Evolutionary conservation across 2,888 invertebrate species (phyloP).

Genomic region (Heliconius ismenius): DNA sequence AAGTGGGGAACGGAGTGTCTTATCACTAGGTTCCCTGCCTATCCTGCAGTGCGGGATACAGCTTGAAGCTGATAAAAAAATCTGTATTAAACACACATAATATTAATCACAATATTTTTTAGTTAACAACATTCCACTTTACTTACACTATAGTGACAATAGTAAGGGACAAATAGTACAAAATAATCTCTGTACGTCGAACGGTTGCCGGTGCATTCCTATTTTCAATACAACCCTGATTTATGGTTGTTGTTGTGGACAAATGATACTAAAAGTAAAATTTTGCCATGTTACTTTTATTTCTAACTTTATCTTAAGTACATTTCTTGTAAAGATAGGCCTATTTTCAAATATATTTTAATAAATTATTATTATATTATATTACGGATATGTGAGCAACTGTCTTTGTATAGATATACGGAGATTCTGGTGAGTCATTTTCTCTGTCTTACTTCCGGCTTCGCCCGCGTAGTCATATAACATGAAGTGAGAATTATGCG

Average conservation of each 20-base stretch:
- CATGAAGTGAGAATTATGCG: background rate
- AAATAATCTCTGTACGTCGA: constrained; percentile 19
- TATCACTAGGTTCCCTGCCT: background rate
- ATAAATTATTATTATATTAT: constrained; percentile 6
- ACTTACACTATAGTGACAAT: constrained; percentile 1
- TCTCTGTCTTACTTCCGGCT: background rate
- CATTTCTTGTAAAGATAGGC: constrained; percentile 8
- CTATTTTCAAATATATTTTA: constrained; percentile 19
- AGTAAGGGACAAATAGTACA: background rate
- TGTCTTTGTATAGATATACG: background rate
- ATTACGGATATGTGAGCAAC: background rate
- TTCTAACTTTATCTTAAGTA: constrained; percentile 17
- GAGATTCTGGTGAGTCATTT: background rate
- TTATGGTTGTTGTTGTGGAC: constrained; percentile 21
- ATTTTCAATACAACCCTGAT: constrained; percentile 29
- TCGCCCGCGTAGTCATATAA: background rate
- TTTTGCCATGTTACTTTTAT: constrained; percentile 25
- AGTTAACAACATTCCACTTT: background rate
- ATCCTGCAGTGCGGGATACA: background rate
- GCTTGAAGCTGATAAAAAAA: background rate
- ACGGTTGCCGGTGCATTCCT: constrained; percentile 30
- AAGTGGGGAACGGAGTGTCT: background rate
- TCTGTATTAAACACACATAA: too few species aligned
- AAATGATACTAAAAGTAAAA: constrained; percentile 26
- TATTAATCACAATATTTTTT: too few species aligned